These are phyloP conservation scores for Emys orbicularis DNA, from an alignment of 2,797 vertebrate genomes.

Conservation along the genomic window DNA sequence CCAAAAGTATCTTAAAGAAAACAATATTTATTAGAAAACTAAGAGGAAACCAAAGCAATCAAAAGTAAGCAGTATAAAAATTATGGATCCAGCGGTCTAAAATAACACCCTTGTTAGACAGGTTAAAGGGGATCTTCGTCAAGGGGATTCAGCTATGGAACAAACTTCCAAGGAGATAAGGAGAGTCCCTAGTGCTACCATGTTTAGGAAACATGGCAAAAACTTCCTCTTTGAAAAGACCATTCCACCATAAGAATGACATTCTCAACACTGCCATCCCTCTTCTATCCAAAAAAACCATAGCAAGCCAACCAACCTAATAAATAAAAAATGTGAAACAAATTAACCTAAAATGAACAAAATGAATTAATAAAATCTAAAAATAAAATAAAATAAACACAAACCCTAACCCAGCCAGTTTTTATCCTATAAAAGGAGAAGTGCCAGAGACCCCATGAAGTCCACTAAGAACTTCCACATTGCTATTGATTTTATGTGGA, in stretches of 20 bases:
- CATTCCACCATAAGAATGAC: neutral
- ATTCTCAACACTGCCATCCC: neutral
- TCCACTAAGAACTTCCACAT: neutral
- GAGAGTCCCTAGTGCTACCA: neutral
- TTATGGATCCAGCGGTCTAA: neutral
- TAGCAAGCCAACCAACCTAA: neutral
- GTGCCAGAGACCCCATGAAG: neutral
- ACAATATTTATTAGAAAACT: neutral
- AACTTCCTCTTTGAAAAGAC: neutral
- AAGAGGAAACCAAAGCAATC: neutral
- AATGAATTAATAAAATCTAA: neutral
- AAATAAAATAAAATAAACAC: neutral
- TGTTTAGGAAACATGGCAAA: neutral
- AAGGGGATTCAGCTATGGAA: neutral
- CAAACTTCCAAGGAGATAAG: neutral
- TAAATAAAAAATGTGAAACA: neutral
- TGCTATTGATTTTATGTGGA: neutral
- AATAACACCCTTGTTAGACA: neutral
- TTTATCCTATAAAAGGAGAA: neutral
- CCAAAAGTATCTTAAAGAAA: neutral
- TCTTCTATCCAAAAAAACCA: neutral
- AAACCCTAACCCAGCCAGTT: neutral
- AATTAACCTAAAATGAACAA: neutral
- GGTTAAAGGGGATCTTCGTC: neutral
- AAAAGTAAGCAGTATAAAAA: neutral